Evolutionary conservation across 2,113 vertebrate genomes (phyloP), one percentile per base, ranked within the genome.

Genomic region (Peromyscus leucopus): DNA sequence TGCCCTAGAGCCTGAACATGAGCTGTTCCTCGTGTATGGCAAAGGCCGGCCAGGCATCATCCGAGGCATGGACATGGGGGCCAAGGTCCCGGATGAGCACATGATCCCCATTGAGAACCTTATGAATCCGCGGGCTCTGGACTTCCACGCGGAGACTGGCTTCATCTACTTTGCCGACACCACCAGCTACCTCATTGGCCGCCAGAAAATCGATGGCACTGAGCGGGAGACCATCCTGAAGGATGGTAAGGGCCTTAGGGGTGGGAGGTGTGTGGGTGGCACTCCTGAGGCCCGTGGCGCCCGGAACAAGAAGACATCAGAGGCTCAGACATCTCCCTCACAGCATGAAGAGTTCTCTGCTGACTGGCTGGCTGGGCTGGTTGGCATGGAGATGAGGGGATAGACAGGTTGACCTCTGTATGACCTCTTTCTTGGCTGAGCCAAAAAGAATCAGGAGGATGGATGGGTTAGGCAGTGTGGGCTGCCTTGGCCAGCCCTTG

Each of bases 81-180:
- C 99, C 71, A 99, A 99, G 92, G 99, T 99, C 61, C 99, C 99
- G 0, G 99, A 99, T 0, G 99, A 99, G 96, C 99, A 99, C 98
- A 99, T 99, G 99, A 99, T 99, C 95, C 99, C 99, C 97, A 99
- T 99, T 0, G 99, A 99, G 98, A 99, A 99, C 98, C 99, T 99
- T 67, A 99, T 99, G 99, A 99, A 99, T 96, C 99, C 99, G 11
- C 98, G 99, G 17, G 99, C 99, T 0, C 97, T 99, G 98, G 99
- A 99, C 97, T 99, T 99, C 98, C 99, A 99, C 0, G 99, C 99
- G 0, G 99, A 99, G 97, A 99, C 98, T 0, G 99, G 99, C 94
- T 99, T 99, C 98, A 99, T 99, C 98, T 99, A 99, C 98, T 99
- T 99, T 0, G 99, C 99, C 0, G 99, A 99, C 97, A 99, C 99